Conservation (phyloP, 2,797 vertebrate species). For the Garrulus glandarius region DNA sequence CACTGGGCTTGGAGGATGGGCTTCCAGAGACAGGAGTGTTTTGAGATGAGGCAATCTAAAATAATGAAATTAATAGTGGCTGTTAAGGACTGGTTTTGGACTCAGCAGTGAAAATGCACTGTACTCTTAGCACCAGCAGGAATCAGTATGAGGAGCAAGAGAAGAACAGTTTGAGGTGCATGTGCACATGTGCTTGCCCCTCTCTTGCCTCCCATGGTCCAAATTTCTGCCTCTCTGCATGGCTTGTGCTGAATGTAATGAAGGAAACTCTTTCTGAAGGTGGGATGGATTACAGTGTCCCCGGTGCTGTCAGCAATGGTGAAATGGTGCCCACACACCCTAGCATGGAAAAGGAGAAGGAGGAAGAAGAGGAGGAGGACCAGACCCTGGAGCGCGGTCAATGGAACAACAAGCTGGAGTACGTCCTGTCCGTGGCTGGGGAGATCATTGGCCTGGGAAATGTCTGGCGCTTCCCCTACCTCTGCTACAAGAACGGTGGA, state of each 20-base stretch:
- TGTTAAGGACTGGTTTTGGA: not conserved
- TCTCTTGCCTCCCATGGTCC: not conserved
- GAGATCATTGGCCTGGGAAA: constrained; percentile 94
- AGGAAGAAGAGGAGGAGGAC: constrained; percentile 49
- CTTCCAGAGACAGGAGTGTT: not conserved
- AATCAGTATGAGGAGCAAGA: not conserved
- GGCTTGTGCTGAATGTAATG: not conserved
- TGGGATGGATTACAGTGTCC: constrained; percentile 76
- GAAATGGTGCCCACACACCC: constrained; percentile 63
- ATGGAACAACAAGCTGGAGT: constrained; percentile 94
- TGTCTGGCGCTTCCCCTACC: constrained; percentile 94
- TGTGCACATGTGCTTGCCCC: not conserved
- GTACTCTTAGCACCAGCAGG: not conserved
- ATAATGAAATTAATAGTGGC: not conserved
- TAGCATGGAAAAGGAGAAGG: constrained; percentile 53
- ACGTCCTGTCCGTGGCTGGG: constrained; percentile 87
- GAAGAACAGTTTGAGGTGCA: not conserved
- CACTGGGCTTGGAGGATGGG: not conserved
- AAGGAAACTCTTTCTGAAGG: constrained; percentile 65
- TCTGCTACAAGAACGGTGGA: constrained; percentile 96
- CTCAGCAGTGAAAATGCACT: not conserved
- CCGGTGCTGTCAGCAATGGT: constrained; percentile 71
- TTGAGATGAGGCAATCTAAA: not conserved
- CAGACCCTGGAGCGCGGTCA: constrained; percentile 88
- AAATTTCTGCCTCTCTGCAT: not conserved